phyloP scores from a whole-genome alignment of 2,888 invertebrate species.

The Schizaphis graminum region DNA sequence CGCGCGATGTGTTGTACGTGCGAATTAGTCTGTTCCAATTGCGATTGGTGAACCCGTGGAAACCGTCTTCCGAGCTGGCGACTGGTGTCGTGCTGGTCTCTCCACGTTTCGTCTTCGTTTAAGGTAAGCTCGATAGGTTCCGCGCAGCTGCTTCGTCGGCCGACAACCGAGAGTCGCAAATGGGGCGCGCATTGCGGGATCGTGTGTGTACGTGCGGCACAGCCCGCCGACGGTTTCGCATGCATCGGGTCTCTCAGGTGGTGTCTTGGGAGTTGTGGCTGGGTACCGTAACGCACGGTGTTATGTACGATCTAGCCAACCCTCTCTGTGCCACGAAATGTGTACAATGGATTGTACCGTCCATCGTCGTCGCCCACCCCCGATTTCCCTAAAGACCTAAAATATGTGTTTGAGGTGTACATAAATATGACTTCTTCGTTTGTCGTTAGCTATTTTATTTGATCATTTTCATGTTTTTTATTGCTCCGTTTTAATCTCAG shows the following conservation, averaged over 20 bases:
- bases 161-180: no score
- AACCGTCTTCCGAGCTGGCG: background rate
- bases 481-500: background rate
- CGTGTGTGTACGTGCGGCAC: background rate
- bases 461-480: background rate
- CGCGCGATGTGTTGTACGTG: conserved; percentile 46
- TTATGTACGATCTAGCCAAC: background rate
- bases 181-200: background rate
- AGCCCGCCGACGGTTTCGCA: background rate
- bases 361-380: background rate
- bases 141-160: background rate
- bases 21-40: conserved; percentile 53
- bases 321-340: background rate
- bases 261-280: background rate
- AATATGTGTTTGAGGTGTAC: background rate
- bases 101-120: background rate
- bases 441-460: background rate
- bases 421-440: background rate
- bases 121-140: background rate
- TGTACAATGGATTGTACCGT: background rate
- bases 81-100: background rate
- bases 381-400: background rate
- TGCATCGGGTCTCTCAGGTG: background rate
- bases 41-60: background rate
- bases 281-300: background rate